Conservation (phyloP, 1,140 invertebrate genomes). For the Diprion similis region DNA sequence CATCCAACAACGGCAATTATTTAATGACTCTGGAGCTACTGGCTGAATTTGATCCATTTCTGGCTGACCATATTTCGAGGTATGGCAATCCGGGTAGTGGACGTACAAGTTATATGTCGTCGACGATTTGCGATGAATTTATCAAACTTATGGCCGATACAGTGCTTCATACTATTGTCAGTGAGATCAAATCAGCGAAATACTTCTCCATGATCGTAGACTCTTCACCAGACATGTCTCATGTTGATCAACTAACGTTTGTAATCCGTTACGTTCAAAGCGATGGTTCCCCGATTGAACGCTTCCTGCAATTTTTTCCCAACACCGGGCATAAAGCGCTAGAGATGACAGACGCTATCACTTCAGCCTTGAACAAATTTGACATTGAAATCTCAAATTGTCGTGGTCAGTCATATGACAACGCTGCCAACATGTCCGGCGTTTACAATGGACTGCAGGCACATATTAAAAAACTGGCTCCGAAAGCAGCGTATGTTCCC, state of each 20-base stretch:
- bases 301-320: conserved; percentile 40
- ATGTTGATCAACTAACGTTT: conserved; percentile 37
- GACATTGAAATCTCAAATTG: conserved; percentile 32
- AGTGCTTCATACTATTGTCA: conserved; percentile 34
- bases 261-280: conserved; percentile 35
- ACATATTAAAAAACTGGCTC: conserved; percentile 32
- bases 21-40: conserved; percentile 42
- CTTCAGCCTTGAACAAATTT: conserved; percentile 1
- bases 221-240: conserved; percentile 33
- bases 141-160: conserved; percentile 40
- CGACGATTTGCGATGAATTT: conserved; percentile 47
- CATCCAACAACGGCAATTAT: conserved; percentile 38
- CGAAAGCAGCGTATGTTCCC: conserved; percentile 30
- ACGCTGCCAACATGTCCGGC: conserved; percentile 44
- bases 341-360: conserved; percentile 29
- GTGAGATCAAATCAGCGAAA: conserved; percentile 41
- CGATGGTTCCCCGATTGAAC: conserved; percentile 34
- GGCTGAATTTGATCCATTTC: conserved; percentile 47
- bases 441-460: conserved; percentile 39
- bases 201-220: conserved; percentile 49
- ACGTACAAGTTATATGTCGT: conserved; percentile 43
- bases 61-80: conserved; percentile 41
- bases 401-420: conserved; percentile 45
- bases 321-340: conserved; percentile 40
- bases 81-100: conserved; percentile 45